These are phyloP conservation scores for Oenanthe oenanthe DNA, from an alignment of 2,113 vertebrate genomes.

Conservation along the genomic window DNA sequence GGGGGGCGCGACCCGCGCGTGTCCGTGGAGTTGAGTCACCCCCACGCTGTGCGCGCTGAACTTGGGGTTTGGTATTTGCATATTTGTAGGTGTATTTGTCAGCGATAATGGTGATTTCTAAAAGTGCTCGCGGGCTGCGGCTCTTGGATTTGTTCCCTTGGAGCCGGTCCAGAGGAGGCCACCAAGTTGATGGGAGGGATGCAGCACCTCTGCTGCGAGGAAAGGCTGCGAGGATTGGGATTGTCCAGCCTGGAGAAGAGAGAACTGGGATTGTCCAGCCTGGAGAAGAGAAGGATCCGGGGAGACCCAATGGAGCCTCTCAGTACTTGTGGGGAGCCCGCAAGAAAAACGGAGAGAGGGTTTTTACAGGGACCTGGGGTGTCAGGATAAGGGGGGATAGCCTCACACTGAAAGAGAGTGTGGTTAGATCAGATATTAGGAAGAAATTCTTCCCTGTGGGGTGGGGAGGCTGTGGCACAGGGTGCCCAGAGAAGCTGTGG, in stretches of 20 bases:
- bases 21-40: background rate
- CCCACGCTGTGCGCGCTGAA: background rate
- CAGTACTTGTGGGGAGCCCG: background rate
- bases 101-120: accelerated
- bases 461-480: background rate
- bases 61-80: accelerated
- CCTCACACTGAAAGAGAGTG: background rate
- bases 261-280: background rate
- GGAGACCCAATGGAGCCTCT: background rate
- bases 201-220: background rate
- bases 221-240: background rate
- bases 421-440: background rate
- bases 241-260: background rate
- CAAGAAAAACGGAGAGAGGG: background rate
- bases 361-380: background rate
- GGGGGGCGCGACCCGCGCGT: background rate
- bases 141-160: background rate
- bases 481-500: background rate
- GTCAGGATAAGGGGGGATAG: background rate
- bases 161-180: background rate
- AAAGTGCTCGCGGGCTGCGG: background rate
- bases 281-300: background rate
- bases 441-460: background rate
- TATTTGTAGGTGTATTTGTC: background rate
- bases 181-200: background rate